Evolutionary conservation across 1,140 invertebrate species (phyloP), one percentile per base, ranked within the genome.

Genomic region (Whitmania pigra): DNA sequence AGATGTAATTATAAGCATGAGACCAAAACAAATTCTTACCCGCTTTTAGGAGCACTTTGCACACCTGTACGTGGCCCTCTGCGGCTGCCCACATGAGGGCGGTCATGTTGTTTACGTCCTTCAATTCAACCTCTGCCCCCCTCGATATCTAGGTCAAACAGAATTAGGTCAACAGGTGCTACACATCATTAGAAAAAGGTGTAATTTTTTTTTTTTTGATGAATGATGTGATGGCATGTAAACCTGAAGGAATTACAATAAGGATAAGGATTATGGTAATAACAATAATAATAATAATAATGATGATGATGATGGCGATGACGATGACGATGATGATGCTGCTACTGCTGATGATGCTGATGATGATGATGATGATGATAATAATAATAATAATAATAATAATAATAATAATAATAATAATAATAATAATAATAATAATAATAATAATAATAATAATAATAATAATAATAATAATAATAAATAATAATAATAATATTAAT

Each of bases 71-170:
- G 53, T 74, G 73, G 20, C 73, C 73, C 49, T 74, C 73, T 3
- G 60, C 57, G 6, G 73, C 54, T 0, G 73, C 71, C 73, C 73
- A 74, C 73, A 74, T 74, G n/a, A 74, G 49, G 22, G 73, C 31
- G 0, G 73, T 74, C 73, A 74, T 74, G 63, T 74, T 53, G 53
- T 74, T 74, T 70, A 74, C 55, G 71, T 74, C 73, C 31, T 22
- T 13, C 31, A 63, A 29, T 17, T 31, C 67, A 9, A 74, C 49
- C 20, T 72, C 69, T 40, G 73, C 73, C n/a, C 73, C 70, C 17
- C 73, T 57, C 0, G 69, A 74, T 53, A 74, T 72, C 73, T 74
- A n/a, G 20, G 43, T 22, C 25, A 40, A 22, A 15, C 40, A 53
- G 6, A 63, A 63, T 63, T 31, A 63, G 29, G 22, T 31, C 22